Evolutionary conservation across 2,797 vertebrate species (phyloP).

Genomic region (Pygocentrus nattereri): DNA sequence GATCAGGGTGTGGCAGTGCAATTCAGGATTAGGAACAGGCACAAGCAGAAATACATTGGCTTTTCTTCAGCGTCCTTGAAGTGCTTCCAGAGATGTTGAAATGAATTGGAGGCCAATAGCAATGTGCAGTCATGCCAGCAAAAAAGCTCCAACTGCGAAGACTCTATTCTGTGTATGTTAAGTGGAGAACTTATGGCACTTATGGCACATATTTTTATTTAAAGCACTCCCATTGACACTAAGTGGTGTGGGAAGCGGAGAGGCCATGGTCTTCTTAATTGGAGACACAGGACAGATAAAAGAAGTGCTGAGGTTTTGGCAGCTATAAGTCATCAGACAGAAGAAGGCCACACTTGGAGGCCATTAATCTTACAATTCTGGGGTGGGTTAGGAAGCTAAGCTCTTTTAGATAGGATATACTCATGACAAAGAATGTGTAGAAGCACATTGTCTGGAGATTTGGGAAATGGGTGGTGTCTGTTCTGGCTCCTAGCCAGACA

Average conservation of each 20-base stretch:
- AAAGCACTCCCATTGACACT: background rate
- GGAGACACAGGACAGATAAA: background rate
- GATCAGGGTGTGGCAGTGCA: constrained; percentile 28
- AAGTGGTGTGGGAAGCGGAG: background rate
- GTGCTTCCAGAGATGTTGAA: constrained; percentile 19
- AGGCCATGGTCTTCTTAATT: background rate
- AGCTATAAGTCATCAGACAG: background rate
- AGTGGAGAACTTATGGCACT: constrained; percentile 8
- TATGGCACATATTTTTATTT: background rate
- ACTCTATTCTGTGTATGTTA: background rate
- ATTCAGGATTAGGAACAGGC: constrained; percentile 26
- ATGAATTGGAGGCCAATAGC: constrained; percentile 2
- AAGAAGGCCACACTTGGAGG: constrained; percentile 14
- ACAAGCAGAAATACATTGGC: constrained; percentile 19
- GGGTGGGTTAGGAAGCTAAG: background rate
- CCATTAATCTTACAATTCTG: background rate
- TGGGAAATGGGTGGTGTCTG: constrained; percentile 6
- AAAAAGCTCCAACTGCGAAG: background rate
- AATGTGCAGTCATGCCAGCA: background rate
- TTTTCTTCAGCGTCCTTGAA: constrained; percentile 14
- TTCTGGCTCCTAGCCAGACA: background rate
- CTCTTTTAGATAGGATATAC: background rate
- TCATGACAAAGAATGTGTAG: background rate
- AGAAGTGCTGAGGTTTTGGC: background rate
- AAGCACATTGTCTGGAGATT: background rate